Percentiles rank a stretch among this genome's conserved stretches.
phyloP scores from a whole-genome alignment of 2,888 invertebrate species.

The Zygothrica quintamaculata region DNA sequence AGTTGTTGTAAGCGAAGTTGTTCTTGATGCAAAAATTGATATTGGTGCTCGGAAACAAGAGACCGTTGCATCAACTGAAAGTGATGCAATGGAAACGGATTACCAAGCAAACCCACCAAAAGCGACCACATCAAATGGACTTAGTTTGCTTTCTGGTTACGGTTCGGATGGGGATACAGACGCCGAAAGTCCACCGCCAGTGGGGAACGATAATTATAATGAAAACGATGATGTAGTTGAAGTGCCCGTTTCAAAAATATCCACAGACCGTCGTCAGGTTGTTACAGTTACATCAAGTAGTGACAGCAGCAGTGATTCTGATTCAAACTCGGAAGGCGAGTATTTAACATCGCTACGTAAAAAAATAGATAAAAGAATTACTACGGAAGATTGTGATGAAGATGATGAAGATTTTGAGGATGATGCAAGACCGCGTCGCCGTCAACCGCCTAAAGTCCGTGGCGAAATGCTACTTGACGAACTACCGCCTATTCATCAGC shows the following conservation, averaged over 20 bases:
- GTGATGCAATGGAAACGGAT: not conserved
- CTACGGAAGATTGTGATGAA: conserved; percentile 70
- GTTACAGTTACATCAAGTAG: conserved; percentile 72
- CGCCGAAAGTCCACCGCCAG: conserved; percentile 17
- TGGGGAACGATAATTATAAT: conserved; percentile 41
- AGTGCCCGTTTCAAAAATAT: conserved; percentile 54
- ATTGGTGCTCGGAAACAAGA: not conserved
- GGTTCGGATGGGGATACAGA: conserved; percentile 69
- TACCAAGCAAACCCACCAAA: not conserved
- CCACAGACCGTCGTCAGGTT: conserved; percentile 56
- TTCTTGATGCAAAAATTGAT: not conserved
- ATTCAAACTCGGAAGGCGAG: conserved; percentile 72
- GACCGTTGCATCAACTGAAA: not conserved
- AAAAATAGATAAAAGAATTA: conserved; percentile 73
- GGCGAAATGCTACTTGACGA: conserved; percentile 86
- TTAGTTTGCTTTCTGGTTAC: conserved; percentile 79
- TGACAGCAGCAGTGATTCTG: conserved; percentile 61
- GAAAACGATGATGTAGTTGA: conserved; percentile 73
- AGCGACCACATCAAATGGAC: conserved; percentile 48
- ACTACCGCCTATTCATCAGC: conserved; percentile 92
- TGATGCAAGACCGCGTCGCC: conserved; percentile 47
- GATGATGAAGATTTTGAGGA: conserved; percentile 64
- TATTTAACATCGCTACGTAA: conserved; percentile 71
- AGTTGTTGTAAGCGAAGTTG: no score
- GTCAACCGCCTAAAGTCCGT: conserved; percentile 77